These are phyloP conservation scores for Chitala chitala DNA, from an alignment of 2,113 vertebrate species.

Conservation along the genomic window DNA sequence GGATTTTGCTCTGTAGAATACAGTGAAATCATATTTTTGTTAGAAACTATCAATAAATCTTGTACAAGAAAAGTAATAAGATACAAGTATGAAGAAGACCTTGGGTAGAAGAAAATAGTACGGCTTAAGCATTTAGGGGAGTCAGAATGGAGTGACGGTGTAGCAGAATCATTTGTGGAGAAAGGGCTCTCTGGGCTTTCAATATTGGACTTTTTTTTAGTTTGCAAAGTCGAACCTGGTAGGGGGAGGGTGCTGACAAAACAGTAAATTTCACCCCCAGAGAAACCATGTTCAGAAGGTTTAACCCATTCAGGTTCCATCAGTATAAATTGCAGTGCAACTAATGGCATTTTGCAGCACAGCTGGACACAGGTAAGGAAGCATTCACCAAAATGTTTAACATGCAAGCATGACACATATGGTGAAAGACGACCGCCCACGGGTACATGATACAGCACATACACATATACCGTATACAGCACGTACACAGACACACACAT, in stretches of 20 bases:
- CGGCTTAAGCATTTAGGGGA: conserved; percentile 24
- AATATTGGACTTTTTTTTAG: not conserved
- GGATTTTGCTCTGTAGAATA: conserved; percentile 95
- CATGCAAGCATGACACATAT: too few species aligned
- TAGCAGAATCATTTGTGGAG: not conserved
- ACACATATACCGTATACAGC: too few species aligned
- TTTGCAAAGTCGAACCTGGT: not conserved
- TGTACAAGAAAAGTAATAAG: conserved; percentile 89
- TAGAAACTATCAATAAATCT: conserved; percentile 99
- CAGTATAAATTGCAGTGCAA: not conserved
- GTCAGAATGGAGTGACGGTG: conserved; percentile 4
- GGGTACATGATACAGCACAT: too few species aligned
- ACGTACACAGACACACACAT: too few species aligned
- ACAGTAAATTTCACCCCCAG: not conserved
- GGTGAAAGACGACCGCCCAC: too few species aligned
- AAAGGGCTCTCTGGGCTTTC: conserved; percentile 7
- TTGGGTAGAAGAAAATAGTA: conserved; percentile 61
- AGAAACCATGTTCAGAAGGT: not conserved
- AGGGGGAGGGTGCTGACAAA: not conserved
- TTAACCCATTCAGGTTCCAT: not conserved
- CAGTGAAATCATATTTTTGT: conserved; percentile 96
- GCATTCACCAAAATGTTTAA: too few species aligned
- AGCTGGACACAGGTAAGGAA: too few species aligned
- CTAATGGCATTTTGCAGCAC: not conserved
- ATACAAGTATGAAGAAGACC: conserved; percentile 76